Evolutionary conservation across 2,888 invertebrate genomes (phyloP), one percentile per base, ranked within the genome.

Genomic region (Monochamus alternatus): DNA sequence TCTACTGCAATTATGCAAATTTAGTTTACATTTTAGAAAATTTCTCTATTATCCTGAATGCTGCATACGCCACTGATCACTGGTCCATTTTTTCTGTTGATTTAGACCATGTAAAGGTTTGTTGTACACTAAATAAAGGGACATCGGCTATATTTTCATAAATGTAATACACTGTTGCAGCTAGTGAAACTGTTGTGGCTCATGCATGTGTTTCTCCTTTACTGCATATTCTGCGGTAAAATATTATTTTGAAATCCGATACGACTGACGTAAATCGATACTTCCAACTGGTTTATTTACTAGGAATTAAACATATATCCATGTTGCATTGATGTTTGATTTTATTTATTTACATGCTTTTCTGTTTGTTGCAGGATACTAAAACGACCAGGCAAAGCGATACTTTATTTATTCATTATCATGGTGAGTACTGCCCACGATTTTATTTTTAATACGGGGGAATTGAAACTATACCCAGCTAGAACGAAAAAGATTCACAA

Each of bases 301-400:
- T 43, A 22, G 38, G 59, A 22, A 44, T 60, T 60, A 60, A 22
- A 60, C 63, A 69, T 55, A 70, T 69, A 75, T 72, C 77, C 73
- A 71, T 69, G 58, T 60, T 43, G 71, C 59, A 65, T 73, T 60
- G 75, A 58, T 75, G 75, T 62, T 77, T 74, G 76, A 69, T 65
- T 74, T 75, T 77, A 75, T 81, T 82, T 78, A 79, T 73, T 81
- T 78, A 80, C 73, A 73, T 74, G 47, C 73, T 79, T 79, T 78
- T 81, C 75, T 78, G 70, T 81, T 82, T 82, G 82, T 83, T 83
- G n/a, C 81, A 82, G 82, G 80, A 82, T 80, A 83, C 81, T 81
- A 82, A 83, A 82, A 77, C 81, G 80, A 83, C 81, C 81, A 81
- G 81, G 78, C 79, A 81, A 82, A 81, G 80, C 80, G 79, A 79